These are phyloP conservation scores for Lycaon pictus DNA, from an alignment of 2,113 vertebrate species.

Conservation along the genomic window DNA sequence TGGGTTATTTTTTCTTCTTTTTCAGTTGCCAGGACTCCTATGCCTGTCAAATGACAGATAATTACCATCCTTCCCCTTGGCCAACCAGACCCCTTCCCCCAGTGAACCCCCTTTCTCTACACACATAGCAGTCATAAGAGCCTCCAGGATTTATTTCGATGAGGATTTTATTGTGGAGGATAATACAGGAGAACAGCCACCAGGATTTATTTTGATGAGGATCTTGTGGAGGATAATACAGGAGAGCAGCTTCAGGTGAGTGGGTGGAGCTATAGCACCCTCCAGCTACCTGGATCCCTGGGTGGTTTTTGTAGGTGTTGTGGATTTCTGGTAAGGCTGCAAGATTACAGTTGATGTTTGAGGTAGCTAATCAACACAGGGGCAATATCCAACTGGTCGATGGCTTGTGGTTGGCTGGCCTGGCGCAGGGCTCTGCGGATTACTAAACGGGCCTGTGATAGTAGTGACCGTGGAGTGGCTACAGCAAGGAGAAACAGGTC, in stretches of 20 bases:
- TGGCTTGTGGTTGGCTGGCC: conserved; percentile 70
- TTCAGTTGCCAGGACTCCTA: not conserved
- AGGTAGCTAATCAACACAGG: conserved; percentile 91
- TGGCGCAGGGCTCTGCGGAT: conserved; percentile 87
- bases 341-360: conserved; percentile 87
- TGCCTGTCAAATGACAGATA: not conserved
- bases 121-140: conserved; percentile 14
- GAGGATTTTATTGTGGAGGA: conserved; percentile 67
- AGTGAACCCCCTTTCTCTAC: rapidly evolving
- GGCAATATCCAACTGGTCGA: conserved; percentile 91
- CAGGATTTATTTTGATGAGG: conserved; percentile 41
- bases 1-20: not conserved
- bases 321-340: not conserved
- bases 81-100: not conserved
- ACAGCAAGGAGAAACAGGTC: conserved; percentile 63
- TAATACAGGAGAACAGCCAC: conserved; percentile 19
- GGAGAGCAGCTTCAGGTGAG: not conserved
- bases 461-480: conserved; percentile 94
- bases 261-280: not conserved
- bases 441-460: conserved; percentile 92
- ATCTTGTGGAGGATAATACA: conserved; percentile 60
- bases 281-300: conserved; percentile 29
- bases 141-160: conserved; percentile 35
- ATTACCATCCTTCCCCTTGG: not conserved
- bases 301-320: not conserved